These are phyloP conservation scores for Apantesis nais DNA, from an alignment of 2,888 invertebrate genomes.

Conservation along the genomic window DNA sequence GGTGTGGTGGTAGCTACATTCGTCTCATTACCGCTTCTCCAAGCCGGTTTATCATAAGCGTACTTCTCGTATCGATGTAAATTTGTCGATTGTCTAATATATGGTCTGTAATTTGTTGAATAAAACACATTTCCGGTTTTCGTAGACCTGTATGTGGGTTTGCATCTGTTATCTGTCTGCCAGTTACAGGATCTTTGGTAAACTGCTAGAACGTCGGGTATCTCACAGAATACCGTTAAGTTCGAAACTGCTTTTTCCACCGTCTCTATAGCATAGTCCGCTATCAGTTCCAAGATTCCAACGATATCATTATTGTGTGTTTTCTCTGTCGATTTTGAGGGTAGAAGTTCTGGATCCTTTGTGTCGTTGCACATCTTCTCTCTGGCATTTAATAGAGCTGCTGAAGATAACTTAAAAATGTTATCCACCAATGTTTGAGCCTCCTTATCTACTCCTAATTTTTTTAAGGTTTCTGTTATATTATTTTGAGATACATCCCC, in stretches of 20 bases:
- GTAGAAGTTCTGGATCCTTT: conserved; percentile 10
- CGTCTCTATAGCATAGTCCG: conserved; percentile 52
- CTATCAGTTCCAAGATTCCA: conserved; percentile 55
- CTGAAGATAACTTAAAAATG: conserved; percentile 55
- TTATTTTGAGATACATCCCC: background rate
- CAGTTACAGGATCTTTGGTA: conserved; percentile 50
- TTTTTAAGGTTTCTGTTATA: conserved; percentile 38
- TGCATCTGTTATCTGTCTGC: conserved; percentile 37
- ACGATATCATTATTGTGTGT: conserved; percentile 47
- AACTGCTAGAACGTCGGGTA: conserved; percentile 47
- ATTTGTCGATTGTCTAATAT: conserved; percentile 52
- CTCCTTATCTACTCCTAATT: conserved; percentile 60
- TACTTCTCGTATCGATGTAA: conserved; percentile 25
- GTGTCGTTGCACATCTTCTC: conserved; percentile 61
- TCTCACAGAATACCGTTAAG: conserved; percentile 61
- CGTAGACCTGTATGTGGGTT: conserved; percentile 51
- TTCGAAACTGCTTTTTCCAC: conserved; percentile 57
- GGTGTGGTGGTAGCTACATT: conserved; percentile 3
- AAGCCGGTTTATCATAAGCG: conserved; percentile 13
- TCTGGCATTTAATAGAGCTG: conserved; percentile 61
- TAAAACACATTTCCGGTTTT: conserved; percentile 52
- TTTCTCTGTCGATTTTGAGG: conserved; percentile 19
- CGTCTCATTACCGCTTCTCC: conserved; percentile 7
- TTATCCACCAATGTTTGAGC: conserved; percentile 59
- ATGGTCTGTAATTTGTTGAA: conserved; percentile 63